Percentiles rank a stretch among this genome's conserved stretches.
These are phyloP conservation scores for Drosophila melanosoma DNA, from an alignment of 2,888 invertebrate species.

Conservation along the genomic window DNA sequence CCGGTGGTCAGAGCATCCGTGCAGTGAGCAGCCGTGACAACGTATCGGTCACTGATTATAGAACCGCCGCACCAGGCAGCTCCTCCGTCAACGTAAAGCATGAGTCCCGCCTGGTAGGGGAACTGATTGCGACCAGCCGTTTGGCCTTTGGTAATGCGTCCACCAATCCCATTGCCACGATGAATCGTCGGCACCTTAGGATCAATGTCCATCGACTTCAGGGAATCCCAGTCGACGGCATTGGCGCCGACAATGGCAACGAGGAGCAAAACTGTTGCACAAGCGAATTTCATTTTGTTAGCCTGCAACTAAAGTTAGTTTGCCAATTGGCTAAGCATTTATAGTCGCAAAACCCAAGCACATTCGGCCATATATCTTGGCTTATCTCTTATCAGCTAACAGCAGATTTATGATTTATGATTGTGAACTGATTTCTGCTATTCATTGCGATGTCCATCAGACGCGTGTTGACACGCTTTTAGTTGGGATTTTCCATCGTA, in stretches of 20 bases:
- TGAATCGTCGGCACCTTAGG: conserved; percentile 37
- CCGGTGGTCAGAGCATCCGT: conserved; percentile 69
- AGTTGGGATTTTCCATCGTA: conserved; percentile 13
- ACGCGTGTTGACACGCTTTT: not conserved
- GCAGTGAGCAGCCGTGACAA: conserved; percentile 84
- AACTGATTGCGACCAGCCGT: conserved; percentile 75
- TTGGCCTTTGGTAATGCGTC: conserved; percentile 79
- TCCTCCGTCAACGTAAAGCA: conserved; percentile 52
- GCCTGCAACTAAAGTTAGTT: conserved; percentile 36
- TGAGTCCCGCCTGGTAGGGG: conserved; percentile 80
- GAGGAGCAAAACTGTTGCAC: conserved; percentile 50
- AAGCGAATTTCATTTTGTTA: conserved; percentile 63
- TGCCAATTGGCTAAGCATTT: conserved; percentile 39
- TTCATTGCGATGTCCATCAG: not conserved
- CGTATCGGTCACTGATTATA: conserved; percentile 74
- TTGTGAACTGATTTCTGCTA: conserved; percentile 1
- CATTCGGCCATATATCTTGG: conserved; percentile 49
- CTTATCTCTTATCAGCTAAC: conserved; percentile 35
- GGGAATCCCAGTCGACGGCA: conserved; percentile 62
- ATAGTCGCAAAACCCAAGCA: conserved; percentile 30
- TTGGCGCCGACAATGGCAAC: conserved; percentile 52
- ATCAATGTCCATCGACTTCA: conserved; percentile 56
- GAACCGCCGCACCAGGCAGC: conserved; percentile 82
- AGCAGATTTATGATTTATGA: conserved; percentile 43
- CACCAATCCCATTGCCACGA: conserved; percentile 33